These are phyloP conservation scores for Thecophora atra DNA, from an alignment of 2,888 invertebrate genomes.

Conservation along the genomic window DNA sequence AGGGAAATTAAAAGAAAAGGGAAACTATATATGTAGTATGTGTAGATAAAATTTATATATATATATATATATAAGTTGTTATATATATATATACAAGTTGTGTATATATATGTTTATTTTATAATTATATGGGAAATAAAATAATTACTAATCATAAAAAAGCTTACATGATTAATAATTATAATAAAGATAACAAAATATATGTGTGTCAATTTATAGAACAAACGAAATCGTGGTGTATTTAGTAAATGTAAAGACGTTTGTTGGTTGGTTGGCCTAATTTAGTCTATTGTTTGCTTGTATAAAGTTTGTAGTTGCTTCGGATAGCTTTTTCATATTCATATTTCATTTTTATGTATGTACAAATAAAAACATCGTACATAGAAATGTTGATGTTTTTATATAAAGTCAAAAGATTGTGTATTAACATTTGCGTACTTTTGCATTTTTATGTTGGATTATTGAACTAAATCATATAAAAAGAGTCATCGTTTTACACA, in stretches of 20 bases:
- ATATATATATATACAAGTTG: conserved; percentile 31
- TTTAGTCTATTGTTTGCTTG: no score
- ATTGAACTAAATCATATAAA: conserved; percentile 19
- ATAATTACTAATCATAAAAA: not conserved
- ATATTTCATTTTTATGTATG: conserved; percentile 22
- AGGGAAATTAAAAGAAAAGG: conserved; percentile 22
- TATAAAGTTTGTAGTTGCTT: no score
- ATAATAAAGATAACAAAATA: not conserved
- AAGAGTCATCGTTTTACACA: conserved; percentile 25
- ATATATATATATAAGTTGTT: conserved; percentile 30
- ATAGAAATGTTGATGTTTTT: conserved; percentile 15
- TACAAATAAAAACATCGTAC: conserved; percentile 25
- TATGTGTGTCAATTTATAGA: not conserved
- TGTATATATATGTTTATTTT: conserved; percentile 23
- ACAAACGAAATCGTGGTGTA: no score
- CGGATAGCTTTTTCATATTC: no score
- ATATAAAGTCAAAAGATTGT: conserved; percentile 12
- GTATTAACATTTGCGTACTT: conserved; percentile 15
- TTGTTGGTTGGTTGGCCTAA: no score
- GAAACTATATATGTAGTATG: conserved; percentile 2
- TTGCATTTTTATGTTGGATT: not conserved
- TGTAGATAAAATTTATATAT: conserved; percentile 12
- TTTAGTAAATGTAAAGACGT: no score
- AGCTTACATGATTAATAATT: not conserved
- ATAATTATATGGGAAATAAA: not conserved